Conservation (phyloP, 2,797 vertebrate species). For the Argyrosomus regius region DNA sequence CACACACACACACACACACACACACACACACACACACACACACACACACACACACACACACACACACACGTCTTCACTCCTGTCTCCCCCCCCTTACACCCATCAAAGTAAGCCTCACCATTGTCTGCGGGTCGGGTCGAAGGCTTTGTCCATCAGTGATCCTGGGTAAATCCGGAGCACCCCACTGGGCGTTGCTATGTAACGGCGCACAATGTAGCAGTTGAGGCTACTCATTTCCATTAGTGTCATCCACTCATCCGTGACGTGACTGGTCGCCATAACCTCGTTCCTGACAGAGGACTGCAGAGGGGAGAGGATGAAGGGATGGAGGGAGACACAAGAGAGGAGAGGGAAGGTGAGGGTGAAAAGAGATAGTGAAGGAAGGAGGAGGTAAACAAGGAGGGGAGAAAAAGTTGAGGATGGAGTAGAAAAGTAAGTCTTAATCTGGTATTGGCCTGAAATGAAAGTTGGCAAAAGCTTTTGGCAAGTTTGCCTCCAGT, state of each 20-base stretch:
- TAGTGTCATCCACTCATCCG: constrained; percentile 99
- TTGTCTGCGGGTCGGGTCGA: constrained; percentile 99
- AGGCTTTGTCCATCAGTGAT: constrained; percentile 99
- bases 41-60: constrained; percentile 13
- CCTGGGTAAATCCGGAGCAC: constrained; percentile 99
- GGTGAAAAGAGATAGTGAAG: background rate
- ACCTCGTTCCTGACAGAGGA: constrained; percentile 99
- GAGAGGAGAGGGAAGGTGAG: constrained; percentile 6
- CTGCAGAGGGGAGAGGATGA: constrained; percentile 80
- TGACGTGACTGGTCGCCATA: constrained; percentile 99
- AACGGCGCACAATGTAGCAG: constrained; percentile 99
- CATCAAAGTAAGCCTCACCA: constrained; percentile 90
- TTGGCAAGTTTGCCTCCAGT: constrained; percentile 8
- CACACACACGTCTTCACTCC: constrained; percentile 58
- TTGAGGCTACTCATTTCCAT: constrained; percentile 99
- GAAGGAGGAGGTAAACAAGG: background rate
- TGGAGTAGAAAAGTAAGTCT: background rate
- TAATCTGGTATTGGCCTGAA: background rate
- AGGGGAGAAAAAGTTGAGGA: background rate
- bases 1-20: constrained; percentile 30
- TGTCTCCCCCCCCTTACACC: constrained; percentile 47
- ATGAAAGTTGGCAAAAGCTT: constrained; percentile 3
- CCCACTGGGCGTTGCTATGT: constrained; percentile 99
- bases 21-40: background rate
- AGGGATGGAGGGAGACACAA: constrained; percentile 1